Evolutionary conservation across 2,113 vertebrate species (phyloP).

Genomic region (Zosterops pallidus): DNA sequence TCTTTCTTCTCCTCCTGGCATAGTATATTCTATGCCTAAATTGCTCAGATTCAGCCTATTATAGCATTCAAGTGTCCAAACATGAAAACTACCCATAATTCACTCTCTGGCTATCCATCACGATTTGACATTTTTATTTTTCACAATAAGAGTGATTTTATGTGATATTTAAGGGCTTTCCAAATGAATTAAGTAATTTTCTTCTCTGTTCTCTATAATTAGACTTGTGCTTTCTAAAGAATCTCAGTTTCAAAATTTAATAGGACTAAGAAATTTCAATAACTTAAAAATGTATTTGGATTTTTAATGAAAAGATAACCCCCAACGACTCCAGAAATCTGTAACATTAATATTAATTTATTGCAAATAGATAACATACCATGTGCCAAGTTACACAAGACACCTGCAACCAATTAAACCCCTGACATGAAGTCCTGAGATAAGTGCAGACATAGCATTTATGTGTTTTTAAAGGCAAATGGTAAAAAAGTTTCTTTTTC

Average conservation of each 20-base stretch:
- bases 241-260: neutral
- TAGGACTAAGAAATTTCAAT: neutral
- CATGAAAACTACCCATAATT: neutral
- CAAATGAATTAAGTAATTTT: neutral
- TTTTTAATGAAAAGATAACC: neutral
- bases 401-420: neutral
- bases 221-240: neutral
- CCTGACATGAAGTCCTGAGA: neutral
- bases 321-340: neutral
- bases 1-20: neutral
- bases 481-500: neutral
- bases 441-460: fast-evolving
- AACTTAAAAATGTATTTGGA: neutral
- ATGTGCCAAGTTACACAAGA: neutral
- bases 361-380: neutral
- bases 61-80: neutral
- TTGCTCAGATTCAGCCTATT: neutral
- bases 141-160: neutral
- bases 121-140: neutral
- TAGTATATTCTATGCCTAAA: neutral
- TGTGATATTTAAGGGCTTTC: neutral
- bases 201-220: neutral
- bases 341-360: neutral
- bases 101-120: neutral
- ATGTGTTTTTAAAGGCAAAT: neutral